Conservation (phyloP, 2,797 vertebrate genomes). For the Danionella dracula region DNA sequence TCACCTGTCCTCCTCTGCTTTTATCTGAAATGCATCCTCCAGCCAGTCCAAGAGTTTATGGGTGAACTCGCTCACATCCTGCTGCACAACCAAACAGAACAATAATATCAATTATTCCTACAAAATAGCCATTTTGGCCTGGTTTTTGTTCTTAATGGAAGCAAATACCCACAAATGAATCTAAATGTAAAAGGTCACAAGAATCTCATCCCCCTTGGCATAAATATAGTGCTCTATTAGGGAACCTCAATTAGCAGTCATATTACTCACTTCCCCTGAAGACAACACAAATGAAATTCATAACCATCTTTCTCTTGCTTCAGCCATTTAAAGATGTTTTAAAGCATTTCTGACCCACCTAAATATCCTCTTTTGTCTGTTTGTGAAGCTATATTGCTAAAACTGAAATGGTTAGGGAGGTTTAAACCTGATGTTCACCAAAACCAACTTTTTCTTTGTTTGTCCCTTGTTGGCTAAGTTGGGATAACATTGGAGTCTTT, state of each 20-base stretch:
- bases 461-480: too few relatives aligned
- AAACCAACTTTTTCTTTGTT: too few relatives aligned
- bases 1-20: constrained; percentile 95
- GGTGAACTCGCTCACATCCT: constrained; percentile 98
- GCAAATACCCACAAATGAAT: background rate
- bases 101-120: background rate
- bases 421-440: too few relatives aligned
- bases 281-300: too few relatives aligned
- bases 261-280: background rate
- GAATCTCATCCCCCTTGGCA: background rate
- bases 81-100: constrained; percentile 67
- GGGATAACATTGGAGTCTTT: too few relatives aligned
- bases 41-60: constrained; percentile 98
- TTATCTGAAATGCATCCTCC: constrained; percentile 98
- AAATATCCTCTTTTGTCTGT: too few relatives aligned
- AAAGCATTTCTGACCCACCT: too few relatives aligned
- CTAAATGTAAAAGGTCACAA: background rate
- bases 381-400: too few relatives aligned
- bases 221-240: background rate
- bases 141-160: background rate
- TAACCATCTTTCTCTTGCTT: too few relatives aligned
- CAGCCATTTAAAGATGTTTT: too few relatives aligned
- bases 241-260: background rate
- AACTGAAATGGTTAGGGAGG: too few relatives aligned
- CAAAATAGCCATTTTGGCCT: background rate